Conservation (phyloP, 2,113 vertebrate species). For the Hemicordylus capensis region DNA sequence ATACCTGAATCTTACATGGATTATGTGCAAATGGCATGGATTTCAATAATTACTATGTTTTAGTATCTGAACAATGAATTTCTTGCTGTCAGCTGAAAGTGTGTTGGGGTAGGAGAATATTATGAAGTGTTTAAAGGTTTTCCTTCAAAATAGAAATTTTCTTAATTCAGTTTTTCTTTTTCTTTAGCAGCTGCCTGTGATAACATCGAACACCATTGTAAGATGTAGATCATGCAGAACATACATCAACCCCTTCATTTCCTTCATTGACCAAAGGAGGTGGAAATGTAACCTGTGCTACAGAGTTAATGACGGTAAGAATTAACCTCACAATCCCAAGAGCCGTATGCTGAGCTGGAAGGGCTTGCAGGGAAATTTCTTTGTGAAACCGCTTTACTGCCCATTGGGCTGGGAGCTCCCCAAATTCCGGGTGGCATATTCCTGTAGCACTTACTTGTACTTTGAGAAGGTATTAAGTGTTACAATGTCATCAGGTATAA, state of each 20-base stretch:
- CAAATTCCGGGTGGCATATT: background rate
- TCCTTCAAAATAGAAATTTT: background rate
- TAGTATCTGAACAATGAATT: background rate
- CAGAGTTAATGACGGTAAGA: constrained; percentile 93
- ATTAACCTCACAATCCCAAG: background rate
- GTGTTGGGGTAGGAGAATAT: background rate
- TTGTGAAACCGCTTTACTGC: rapidly evolving
- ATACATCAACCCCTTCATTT: constrained; percentile 97
- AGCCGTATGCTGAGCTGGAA: background rate
- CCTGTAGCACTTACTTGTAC: background rate
- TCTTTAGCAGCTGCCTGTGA: constrained; percentile 92
- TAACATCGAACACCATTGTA: constrained; percentile 97
- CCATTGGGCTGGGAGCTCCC: background rate
- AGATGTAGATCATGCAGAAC: constrained; percentile 95
- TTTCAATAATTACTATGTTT: background rate
- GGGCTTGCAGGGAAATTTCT: background rate
- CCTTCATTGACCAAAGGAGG: constrained; percentile 94
- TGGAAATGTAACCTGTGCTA: constrained; percentile 99
- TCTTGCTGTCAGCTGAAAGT: background rate
- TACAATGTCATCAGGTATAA: background rate
- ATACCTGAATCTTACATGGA: too few species aligned
- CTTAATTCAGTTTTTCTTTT: constrained; percentile 35
- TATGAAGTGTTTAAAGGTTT: background rate
- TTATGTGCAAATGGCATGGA: background rate
- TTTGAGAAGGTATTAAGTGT: background rate